These are phyloP conservation scores for Coelopa pilipes DNA, from an alignment of 2,888 invertebrate genomes.

Conservation along the genomic window DNA sequence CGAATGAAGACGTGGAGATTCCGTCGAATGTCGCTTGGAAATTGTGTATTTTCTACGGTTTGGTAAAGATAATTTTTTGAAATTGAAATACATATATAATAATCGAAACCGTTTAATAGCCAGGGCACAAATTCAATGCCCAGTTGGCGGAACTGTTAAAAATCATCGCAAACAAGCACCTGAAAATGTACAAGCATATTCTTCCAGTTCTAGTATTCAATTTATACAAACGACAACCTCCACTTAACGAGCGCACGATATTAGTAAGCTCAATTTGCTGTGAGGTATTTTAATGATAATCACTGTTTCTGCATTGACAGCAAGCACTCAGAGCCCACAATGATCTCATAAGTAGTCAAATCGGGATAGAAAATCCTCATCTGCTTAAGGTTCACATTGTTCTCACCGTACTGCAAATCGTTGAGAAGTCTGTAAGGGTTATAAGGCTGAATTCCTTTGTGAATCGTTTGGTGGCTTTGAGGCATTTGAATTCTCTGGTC, in stretches of 20 bases:
- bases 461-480: slow-evolving; percentile 44
- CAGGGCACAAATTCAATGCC: slow-evolving; percentile 35
- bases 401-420: slow-evolving; percentile 42
- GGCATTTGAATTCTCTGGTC: slow-evolving; percentile 43
- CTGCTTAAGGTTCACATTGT: slow-evolving; percentile 43
- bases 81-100: neutral
- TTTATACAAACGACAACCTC: slow-evolving; percentile 41
- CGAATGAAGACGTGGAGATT: slow-evolving; percentile 33
- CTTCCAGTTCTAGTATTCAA: slow-evolving; percentile 43
- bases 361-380: slow-evolving; percentile 32
- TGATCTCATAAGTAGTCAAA: slow-evolving; percentile 40
- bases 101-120: slow-evolving; percentile 29
- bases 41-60: slow-evolving; percentile 44
- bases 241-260: slow-evolving; percentile 35
- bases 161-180: slow-evolving; percentile 38
- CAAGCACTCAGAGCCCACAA: slow-evolving; percentile 39
- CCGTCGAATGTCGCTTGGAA: slow-evolving; percentile 43
- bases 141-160: slow-evolving; percentile 38
- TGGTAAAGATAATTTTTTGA: slow-evolving; percentile 37
- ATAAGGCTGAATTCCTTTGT: slow-evolving; percentile 28
- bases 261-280: slow-evolving; percentile 34
- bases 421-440: slow-evolving; percentile 40
- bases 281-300: no score
- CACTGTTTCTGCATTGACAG: slow-evolving; percentile 12
- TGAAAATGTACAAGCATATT: slow-evolving; percentile 42